phyloP scores from a whole-genome alignment of 2,113 vertebrate genomes.

The Calyptomena viridis region DNA sequence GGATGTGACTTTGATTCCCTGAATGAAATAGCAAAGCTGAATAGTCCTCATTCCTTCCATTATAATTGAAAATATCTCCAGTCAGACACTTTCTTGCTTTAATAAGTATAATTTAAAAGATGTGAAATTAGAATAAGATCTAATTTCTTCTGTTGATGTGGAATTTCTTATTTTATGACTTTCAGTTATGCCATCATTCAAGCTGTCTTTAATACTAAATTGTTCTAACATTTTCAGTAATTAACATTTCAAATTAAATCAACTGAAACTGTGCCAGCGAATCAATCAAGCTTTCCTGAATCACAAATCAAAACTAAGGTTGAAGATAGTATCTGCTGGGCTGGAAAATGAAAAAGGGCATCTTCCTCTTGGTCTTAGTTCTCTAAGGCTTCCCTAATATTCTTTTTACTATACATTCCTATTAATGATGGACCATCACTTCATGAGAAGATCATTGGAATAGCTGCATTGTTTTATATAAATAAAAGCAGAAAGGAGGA shows the following conservation, averaged over 20 bases:
- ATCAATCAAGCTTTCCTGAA: neutral
- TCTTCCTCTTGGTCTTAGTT: neutral
- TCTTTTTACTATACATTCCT: neutral
- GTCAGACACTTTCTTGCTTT: neutral
- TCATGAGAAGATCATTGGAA: neutral
- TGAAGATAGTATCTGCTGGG: neutral
- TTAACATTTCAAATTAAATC: neutral
- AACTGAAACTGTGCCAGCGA: neutral
- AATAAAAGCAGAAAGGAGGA: neutral
- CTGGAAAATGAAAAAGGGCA: neutral
- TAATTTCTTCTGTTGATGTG: neutral
- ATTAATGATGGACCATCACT: neutral
- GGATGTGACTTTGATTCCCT: neutral
- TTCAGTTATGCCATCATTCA: neutral
- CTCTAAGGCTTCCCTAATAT: neutral
- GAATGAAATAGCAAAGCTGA: neutral
- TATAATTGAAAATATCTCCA: neutral
- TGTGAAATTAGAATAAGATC: neutral
- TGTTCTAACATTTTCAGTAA: neutral
- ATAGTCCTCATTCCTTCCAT: neutral
- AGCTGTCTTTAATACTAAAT: neutral
- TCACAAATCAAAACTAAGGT: neutral
- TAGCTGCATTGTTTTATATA: neutral
- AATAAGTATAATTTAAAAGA: neutral
- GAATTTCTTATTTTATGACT: neutral